These are phyloP conservation scores for Cantharis nigra DNA, from an alignment of 2,888 invertebrate genomes.

Conservation along the genomic window DNA sequence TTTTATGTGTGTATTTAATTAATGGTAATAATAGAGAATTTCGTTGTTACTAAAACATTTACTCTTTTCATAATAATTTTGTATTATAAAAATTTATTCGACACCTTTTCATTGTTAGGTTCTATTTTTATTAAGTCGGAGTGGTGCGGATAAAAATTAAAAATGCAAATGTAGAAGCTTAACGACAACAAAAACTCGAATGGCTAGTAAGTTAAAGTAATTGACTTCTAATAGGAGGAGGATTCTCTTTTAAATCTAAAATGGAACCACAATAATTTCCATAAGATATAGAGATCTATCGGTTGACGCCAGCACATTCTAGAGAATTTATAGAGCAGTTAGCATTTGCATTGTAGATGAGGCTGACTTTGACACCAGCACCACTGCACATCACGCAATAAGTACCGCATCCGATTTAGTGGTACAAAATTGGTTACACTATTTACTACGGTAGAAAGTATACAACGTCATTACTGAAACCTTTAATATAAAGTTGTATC, in stretches of 20 bases:
- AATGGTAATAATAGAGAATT: background rate
- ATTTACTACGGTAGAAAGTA: background rate
- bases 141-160: background rate
- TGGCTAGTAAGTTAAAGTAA: slow-evolving; percentile 14
- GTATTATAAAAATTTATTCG: background rate
- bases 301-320: slow-evolving; percentile 25
- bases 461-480: background rate
- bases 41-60: background rate
- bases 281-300: slow-evolving; percentile 28
- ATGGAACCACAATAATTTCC: slow-evolving; percentile 25
- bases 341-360: slow-evolving; percentile 36
- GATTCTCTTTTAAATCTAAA: slow-evolving; percentile 7
- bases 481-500: background rate
- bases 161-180: background rate
- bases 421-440: slow-evolving; percentile 1
- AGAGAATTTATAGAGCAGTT: slow-evolving; percentile 33
- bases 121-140: background rate
- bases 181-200: background rate
- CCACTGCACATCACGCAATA: slow-evolving; percentile 13
- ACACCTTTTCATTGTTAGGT: background rate
- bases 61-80: background rate
- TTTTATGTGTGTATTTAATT: background rate
- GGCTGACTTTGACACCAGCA: slow-evolving; percentile 26
- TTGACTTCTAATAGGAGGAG: slow-evolving; percentile 18
- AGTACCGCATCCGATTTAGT: slow-evolving; percentile 7